These are phyloP conservation scores for Diplolepis rosae DNA, from an alignment of 2,888 invertebrate genomes.

Conservation along the genomic window DNA sequence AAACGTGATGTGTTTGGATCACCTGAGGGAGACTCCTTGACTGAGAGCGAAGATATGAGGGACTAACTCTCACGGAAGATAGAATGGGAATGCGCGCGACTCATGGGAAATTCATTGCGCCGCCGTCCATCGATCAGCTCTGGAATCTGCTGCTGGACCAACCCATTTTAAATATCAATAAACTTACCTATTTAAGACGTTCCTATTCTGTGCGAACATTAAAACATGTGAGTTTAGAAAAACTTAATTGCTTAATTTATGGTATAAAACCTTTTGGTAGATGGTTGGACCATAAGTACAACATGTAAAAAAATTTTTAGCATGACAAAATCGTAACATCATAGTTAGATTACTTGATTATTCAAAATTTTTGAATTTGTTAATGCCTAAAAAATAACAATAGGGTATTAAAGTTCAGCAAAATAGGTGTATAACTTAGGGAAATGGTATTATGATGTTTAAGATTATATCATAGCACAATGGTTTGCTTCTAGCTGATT, in stretches of 20 bases:
- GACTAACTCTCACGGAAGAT: slow-evolving; percentile 37
- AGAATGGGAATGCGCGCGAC: slow-evolving; percentile 64
- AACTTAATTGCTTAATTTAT: background rate
- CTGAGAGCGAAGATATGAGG: slow-evolving; percentile 55
- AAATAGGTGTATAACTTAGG: no score
- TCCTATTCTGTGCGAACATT: background rate
- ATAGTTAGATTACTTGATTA: no score
- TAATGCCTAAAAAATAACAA: no score
- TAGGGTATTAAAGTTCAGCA: no score
- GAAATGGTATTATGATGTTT: no score
- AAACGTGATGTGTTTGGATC: slow-evolving; percentile 42
- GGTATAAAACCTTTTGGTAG: background rate
- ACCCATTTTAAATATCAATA: slow-evolving; percentile 49
- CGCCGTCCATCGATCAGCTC: slow-evolving; percentile 70
- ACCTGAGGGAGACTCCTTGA: slow-evolving; percentile 54
- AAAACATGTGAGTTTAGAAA: background rate
- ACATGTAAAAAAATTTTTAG: no score
- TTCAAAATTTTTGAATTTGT: no score
- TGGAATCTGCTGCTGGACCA: slow-evolving; percentile 72
- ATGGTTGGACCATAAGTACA: no score
- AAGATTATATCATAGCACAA: no score
- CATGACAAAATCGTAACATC: no score
- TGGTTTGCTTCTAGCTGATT: no score
- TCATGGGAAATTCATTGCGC: slow-evolving; percentile 64
- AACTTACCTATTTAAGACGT: slow-evolving; percentile 34